Conservation (phyloP, 2,888 invertebrate species). For the Drosophila atripex region DNA sequence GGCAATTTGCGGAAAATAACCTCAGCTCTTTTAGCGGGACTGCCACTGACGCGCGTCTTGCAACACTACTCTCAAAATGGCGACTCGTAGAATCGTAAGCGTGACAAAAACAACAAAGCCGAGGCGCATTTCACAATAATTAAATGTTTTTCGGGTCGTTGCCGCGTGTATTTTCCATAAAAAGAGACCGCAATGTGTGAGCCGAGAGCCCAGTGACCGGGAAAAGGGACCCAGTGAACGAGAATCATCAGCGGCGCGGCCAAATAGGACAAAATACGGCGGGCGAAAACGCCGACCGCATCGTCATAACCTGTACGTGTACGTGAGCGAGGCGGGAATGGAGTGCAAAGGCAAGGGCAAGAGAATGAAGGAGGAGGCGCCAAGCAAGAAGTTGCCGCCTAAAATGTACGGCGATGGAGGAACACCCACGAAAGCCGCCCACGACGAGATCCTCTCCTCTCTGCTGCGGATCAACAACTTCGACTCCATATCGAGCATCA, state of each 20-base stretch:
- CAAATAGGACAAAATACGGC: constrained; percentile 33
- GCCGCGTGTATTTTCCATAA: constrained; percentile 24
- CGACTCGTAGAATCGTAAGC: constrained; percentile 74
- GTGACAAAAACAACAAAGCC: constrained; percentile 81
- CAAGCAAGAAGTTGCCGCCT: constrained; percentile 83
- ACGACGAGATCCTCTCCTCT: constrained; percentile 82
- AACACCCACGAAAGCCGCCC: constrained; percentile 77
- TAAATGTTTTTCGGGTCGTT: constrained; percentile 54
- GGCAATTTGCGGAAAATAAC: background rate
- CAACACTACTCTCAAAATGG: constrained; percentile 65
- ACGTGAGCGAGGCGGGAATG: constrained; percentile 77
- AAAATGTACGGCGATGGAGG: constrained; percentile 75
- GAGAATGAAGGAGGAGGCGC: constrained; percentile 83
- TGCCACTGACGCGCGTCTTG: constrained; percentile 27
- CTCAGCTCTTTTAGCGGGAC: constrained; percentile 13
- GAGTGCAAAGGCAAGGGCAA: constrained; percentile 74
- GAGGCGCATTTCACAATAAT: constrained; percentile 82
- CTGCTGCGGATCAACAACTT: constrained; percentile 82
- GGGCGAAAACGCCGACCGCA: constrained; percentile 76
- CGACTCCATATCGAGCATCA: constrained; percentile 83
- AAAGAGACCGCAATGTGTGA: constrained; percentile 56
- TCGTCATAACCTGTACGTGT: constrained; percentile 82
- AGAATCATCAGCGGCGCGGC: constrained; percentile 33
- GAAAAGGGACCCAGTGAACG: constrained; percentile 39
- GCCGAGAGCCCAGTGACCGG: constrained; percentile 45